Base-by-base conservation (phyloP, 2,797 vertebrate genomes). In the Acanthurus lineatus region DNA sequence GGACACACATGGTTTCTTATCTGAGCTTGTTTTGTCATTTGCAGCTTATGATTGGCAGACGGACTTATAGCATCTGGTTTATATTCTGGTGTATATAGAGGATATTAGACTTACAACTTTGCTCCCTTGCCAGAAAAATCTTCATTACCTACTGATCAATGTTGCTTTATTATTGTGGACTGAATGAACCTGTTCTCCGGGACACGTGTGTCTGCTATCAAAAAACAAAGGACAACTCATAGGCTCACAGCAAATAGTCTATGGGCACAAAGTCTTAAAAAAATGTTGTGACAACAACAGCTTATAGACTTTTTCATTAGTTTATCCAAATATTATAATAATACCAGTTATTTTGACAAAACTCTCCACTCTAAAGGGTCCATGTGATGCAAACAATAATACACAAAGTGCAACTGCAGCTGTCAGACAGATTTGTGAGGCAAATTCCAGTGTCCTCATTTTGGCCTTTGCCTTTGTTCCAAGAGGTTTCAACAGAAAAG, bases 391-490 rank as follows among this genome's bases (percentile, higher is more conserved):
- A 62, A 84, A 64, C 25, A 79, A 64, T 42, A 68, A 74, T 57
- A 42, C 32, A 48, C 62, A 66, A 35, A 82, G 65, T 66, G 25
- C 45, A 72, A 75, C 17, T 52, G 53, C 83, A 76, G 67, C 80
- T 83, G 79, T 74, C 82, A 71, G 44, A 76, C 73, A 79, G 67
- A 76, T 89, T 82, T 73, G 53, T 70, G 54, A 51, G 70, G 56
- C 60, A 75, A 48, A 73, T 77, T 81, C 61, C 80, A 1, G 19
- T 83, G 80, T 85, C 79, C 62, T 79, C 70, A 70, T 74, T 72
- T 59, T 88, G 74, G 77, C 74, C 74, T 85, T 79, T 69, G 65
- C 57, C 69, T 84, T 89, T 91, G 75, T 84, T 85, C 64, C 59
- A 76, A 73, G 40, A 22, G 57, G 71, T 71, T 88, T 82, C 44